phyloP scores from a whole-genome alignment of 2,888 invertebrate species.

The Hanleya hanleyi region DNA sequence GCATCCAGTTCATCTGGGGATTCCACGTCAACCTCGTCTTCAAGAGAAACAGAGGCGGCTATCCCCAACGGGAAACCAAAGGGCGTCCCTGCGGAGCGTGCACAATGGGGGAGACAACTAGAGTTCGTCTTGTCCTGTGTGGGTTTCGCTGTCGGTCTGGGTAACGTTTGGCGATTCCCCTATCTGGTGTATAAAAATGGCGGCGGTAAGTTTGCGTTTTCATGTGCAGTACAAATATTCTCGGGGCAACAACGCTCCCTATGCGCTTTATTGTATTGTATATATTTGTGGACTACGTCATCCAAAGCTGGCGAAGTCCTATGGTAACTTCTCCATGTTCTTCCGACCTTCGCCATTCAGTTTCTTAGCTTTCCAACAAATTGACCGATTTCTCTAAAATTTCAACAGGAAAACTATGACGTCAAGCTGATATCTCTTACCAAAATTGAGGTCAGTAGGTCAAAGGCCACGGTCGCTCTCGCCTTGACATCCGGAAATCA shows the following conservation, averaged over 20 bases:
- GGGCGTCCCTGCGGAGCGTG: constrained; percentile 11
- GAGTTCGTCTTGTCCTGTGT: constrained; percentile 45
- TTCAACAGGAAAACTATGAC: no score
- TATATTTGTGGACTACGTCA: neutral
- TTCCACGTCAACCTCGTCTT: neutral
- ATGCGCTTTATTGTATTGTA: neutral
- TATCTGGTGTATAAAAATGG: constrained; percentile 52
- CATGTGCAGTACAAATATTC: neutral
- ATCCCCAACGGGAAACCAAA: neutral
- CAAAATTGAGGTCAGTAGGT: no score
- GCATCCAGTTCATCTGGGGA: constrained; percentile 1
- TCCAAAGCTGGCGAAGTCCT: no score
- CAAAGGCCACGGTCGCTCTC: no score
- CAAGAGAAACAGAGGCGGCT: neutral
- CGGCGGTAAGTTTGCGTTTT: constrained; percentile 41
- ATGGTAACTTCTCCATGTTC: neutral
- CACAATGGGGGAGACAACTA: constrained; percentile 37
- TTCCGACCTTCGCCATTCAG: no score
- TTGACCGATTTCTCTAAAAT: no score
- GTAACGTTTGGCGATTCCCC: constrained; percentile 51
- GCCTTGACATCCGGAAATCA: no score
- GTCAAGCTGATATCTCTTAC: no score
- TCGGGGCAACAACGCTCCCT: no score
- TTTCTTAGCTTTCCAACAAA: no score
- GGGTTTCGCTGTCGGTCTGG: constrained; percentile 44